Base-by-base conservation (phyloP, 2,888 invertebrate genomes). In the Hydriomena furcata region DNA sequence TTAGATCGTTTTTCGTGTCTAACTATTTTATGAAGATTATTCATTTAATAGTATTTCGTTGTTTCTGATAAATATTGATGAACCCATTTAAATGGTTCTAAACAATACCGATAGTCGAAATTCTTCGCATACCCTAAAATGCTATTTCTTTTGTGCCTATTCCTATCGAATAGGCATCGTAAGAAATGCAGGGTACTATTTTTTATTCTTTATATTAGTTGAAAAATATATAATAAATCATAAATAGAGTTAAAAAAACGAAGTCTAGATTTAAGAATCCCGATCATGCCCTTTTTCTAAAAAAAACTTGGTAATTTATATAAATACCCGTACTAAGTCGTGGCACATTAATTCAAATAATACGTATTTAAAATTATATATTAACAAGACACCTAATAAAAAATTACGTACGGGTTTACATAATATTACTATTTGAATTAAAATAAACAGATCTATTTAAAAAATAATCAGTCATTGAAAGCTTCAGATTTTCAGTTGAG, bases 401-500 rank as follows among this genome's bases (percentile, higher is more conserved):
- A 61, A 59, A 71, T 62, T 65, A 68, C 68, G 78, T 76, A 80
- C 78, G 79, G 78, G 68, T 43, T 68, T 68, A 64, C 61, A 63
- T 66, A 63, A 62, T 44, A 45, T 27, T 37, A 50, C 40, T 49
- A 44, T 37, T 37, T n/a, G n/a, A n/a, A 52, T 56, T 55, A 59
- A 65, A 70, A 65, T 71, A 66, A 70, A 76, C 87, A 87, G 86
- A 87, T 85, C 85, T 82, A 69, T 71, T 60, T 54, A 62, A 56
- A 66, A 65, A 63, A 75, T 69, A 73, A 69, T 86, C 86, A 86
- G 86, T 89, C 88, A 90, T 89, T 88, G 89, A 83, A 85, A 83
- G 65, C 84, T 89, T 89, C 85, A 87, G 87, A 88, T 80, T 71
- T 50, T 53, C 53, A 42, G 71, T 68, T 84, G 88, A 87, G 88